Percentiles rank a stretch among this genome's conserved stretches.
These are phyloP conservation scores for Pimpla rufipes DNA, from an alignment of 2,888 invertebrate species.

Conservation along the genomic window DNA sequence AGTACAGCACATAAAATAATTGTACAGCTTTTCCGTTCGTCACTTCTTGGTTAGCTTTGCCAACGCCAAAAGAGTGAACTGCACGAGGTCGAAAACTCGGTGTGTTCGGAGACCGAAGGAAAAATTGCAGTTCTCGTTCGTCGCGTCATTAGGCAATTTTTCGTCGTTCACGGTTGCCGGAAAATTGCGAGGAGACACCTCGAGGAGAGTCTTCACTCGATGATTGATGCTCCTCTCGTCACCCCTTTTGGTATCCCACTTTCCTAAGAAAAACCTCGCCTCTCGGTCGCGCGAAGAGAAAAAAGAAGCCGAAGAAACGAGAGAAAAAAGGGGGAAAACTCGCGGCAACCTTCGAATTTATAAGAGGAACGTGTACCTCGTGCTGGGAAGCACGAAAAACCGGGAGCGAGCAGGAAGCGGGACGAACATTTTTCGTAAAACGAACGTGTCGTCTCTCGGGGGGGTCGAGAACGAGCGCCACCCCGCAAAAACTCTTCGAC, in stretches of 20 bases:
- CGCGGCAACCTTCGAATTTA: slow-evolving; percentile 37
- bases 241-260: slow-evolving; percentile 14
- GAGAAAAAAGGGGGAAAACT: neutral
- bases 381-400: neutral
- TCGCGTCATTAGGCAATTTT: slow-evolving; percentile 13
- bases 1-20: too few species aligned
- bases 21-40: too few species aligned
- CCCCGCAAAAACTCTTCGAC: slow-evolving; percentile 39
- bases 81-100: too few species aligned
- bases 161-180: slow-evolving; percentile 11
- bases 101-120: too few species aligned
- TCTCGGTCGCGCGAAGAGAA: neutral
- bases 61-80: too few species aligned
- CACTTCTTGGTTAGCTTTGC: too few species aligned
- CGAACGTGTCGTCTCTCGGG: slow-evolving; percentile 31
- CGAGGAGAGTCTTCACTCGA: slow-evolving; percentile 39
- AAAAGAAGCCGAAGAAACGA: neutral
- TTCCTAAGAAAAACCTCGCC: slow-evolving; percentile 16
- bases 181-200: slow-evolving; percentile 45
- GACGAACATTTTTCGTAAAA: slow-evolving; percentile 50
- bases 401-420: neutral
- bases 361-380: neutral
- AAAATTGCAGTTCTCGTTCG: neutral
- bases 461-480: neutral
- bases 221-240: slow-evolving; percentile 49